Evolutionary conservation across 2,888 invertebrate genomes (phyloP), one percentile per base, ranked within the genome.

Genomic region (Heteromurus nitidus): DNA sequence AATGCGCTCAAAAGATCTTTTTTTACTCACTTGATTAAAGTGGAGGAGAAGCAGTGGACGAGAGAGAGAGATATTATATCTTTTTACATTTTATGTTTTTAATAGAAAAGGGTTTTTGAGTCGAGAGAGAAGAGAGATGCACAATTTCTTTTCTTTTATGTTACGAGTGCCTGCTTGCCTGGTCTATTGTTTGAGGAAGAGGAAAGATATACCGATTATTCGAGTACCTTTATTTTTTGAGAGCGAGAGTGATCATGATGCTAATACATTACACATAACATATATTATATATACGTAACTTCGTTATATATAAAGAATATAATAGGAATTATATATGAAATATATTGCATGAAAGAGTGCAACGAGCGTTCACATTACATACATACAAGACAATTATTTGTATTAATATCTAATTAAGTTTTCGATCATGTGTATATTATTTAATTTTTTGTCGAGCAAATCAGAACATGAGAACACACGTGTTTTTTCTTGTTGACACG

Each of bases 201-300:
- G 47, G n/a, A n/a, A n/a, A 44, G 26, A 73, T 26, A 79, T 79
- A 72, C 65, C 65, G 68, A 79, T 80, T 73, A 60, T 73, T 80
- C 73, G 69, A 80, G 80, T 80, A 80, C 80, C 80, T 80, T 80
- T 75, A 50, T 75, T 70, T 70, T 80, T 80, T 73, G 64, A 79
- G 70, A 79, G 80, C 67, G 67, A 80, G 80, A 80, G 80, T 80
- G 72, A 72, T 65, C 72, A 70, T 65, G 67, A 73, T 65, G 79
- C 64, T 64, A 79, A 79, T 62, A 65, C 53, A 64, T 31, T 26
- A 53, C 53, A 50, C 44, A 64, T 31, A 47, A 53, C 53, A 50
- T 65, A 44, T 30, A 64, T 31, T 50, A 73, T 62, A 16, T 7
- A 64, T 31, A 73, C 31, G 13, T 62, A 62, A n/a, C n/a, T 36